Conservation (phyloP, 1,140 invertebrate species). For the Mactra quadrangularis region DNA sequence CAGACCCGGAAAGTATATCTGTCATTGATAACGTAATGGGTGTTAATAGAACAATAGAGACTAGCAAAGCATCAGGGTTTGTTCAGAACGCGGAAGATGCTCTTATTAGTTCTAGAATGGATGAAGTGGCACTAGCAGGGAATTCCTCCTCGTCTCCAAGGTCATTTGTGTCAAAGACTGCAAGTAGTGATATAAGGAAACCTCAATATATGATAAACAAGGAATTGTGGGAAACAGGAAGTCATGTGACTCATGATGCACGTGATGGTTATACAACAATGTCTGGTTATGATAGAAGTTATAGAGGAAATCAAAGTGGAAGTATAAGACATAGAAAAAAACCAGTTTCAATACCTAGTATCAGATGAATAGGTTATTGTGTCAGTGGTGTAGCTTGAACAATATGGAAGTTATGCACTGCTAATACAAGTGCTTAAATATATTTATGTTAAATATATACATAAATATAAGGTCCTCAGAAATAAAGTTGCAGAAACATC, state of each 20-base stretch:
- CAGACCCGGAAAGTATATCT: constrained; percentile 44
- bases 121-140: constrained; percentile 7
- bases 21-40: constrained; percentile 38
- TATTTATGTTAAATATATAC: too few relatives aligned
- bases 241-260: constrained; percentile 43
- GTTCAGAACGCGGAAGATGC: constrained; percentile 37
- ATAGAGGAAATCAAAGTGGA: neutral
- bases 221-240: constrained; percentile 52
- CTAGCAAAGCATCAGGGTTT: constrained; percentile 29
- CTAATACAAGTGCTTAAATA: too few relatives aligned
- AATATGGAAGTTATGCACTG: too few relatives aligned
- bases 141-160: constrained; percentile 1
- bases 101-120: constrained; percentile 1
- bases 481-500: too few relatives aligned
- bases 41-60: constrained; percentile 18
- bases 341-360: neutral
- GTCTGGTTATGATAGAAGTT: constrained; percentile 28
- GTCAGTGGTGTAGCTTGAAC: too few relatives aligned
- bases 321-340: neutral
- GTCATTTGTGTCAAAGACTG: constrained; percentile 14
- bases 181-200: neutral
- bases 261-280: constrained; percentile 1
- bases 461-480: too few relatives aligned
- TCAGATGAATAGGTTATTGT: neutral
- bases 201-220: constrained; percentile 32